These are phyloP conservation scores for Ips nitidus DNA, from an alignment of 1,140 invertebrate genomes.

Conservation along the genomic window DNA sequence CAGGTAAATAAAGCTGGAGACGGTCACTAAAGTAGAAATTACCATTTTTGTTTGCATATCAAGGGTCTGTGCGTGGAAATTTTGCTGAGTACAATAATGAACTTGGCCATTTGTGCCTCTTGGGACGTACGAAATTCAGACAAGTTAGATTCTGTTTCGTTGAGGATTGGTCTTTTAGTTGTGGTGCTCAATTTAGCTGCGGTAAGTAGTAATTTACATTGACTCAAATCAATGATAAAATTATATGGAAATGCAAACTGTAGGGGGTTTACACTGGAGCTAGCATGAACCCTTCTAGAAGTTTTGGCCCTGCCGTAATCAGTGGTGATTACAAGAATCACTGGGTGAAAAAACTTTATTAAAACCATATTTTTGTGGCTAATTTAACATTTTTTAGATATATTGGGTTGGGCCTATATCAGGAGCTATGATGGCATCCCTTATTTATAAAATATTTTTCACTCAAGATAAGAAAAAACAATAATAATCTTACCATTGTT, in stretches of 20 bases:
- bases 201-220: constrained; percentile 41
- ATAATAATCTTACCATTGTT: constrained; percentile 39
- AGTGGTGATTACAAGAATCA: constrained; percentile 65
- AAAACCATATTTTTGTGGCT: not conserved
- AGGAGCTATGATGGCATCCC: constrained; percentile 30
- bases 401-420: constrained; percentile 34
- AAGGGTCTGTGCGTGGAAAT: constrained; percentile 53
- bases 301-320: constrained; percentile 73
- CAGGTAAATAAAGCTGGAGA: constrained; percentile 34
- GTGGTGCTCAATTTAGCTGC: constrained; percentile 52
- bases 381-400: constrained; percentile 28
- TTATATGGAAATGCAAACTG: constrained; percentile 20
- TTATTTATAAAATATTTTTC: constrained; percentile 3
- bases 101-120: constrained; percentile 53
- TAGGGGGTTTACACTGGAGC: constrained; percentile 71
- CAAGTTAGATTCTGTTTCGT: constrained; percentile 55
- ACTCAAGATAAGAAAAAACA: constrained; percentile 5
- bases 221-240: not conserved
- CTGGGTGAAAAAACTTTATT: constrained; percentile 61
- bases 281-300: constrained; percentile 79
- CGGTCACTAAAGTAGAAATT: not conserved
- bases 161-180: constrained; percentile 54
- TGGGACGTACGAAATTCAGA: constrained; percentile 55
- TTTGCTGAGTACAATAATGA: constrained; percentile 51
- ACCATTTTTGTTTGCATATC: constrained; percentile 18